Percentiles rank a stretch among this genome's conserved stretches.
phyloP scores from a whole-genome alignment of 2,797 vertebrate genomes.

The Amblyopsis hoosieri region DNA sequence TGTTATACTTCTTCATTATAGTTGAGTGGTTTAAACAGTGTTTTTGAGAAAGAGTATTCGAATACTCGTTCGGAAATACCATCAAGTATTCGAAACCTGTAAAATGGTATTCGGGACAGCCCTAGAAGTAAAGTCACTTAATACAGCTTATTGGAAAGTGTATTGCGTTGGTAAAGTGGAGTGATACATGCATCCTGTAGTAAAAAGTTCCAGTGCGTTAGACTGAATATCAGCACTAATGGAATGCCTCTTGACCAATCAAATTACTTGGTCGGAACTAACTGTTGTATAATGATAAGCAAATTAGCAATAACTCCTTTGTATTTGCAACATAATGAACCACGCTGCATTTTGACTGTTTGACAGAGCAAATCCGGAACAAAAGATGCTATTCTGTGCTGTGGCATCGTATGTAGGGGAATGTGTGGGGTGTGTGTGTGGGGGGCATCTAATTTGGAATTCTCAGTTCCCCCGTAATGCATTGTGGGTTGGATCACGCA shows the following conservation, averaged over 20 bases:
- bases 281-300: conserved; percentile 48
- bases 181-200: too few relatives aligned
- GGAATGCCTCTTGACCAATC: too few relatives aligned
- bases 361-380: conserved; percentile 62
- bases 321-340: conserved; percentile 47
- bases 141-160: too few relatives aligned
- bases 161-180: too few relatives aligned
- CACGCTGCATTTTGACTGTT: conserved; percentile 50
- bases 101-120: too few relatives aligned
- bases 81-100: too few relatives aligned
- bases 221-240: background rate
- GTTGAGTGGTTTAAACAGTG: too few relatives aligned
- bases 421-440: conserved; percentile 9
- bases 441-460: conserved; percentile 58
- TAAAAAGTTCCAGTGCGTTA: conserved; percentile 31
- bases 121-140: too few relatives aligned
- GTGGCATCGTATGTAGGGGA: background rate
- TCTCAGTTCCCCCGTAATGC: conserved; percentile 58
- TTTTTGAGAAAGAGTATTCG: too few relatives aligned
- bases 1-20: too few relatives aligned
- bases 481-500: conserved; percentile 56
- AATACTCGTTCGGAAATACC: too few relatives aligned
- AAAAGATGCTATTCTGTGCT: conserved; percentile 54
- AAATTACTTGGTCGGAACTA: too few relatives aligned
- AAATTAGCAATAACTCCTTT: conserved; percentile 63